These are phyloP conservation scores for Noctua janthe DNA, from an alignment of 2,888 invertebrate species.

Conservation along the genomic window DNA sequence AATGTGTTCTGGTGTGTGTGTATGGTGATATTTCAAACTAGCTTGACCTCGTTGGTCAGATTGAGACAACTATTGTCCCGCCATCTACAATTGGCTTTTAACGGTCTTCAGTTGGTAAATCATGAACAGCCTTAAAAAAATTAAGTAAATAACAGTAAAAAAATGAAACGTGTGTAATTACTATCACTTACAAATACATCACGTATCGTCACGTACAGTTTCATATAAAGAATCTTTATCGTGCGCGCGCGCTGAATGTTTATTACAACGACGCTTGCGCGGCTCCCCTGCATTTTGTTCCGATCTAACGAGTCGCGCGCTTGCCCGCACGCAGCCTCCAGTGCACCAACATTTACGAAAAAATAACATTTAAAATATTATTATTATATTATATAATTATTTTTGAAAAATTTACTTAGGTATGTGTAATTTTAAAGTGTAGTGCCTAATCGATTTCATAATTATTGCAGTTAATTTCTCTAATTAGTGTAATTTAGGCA, in stretches of 20 bases:
- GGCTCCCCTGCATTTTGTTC: conserved; percentile 68
- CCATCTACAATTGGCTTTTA: too few relatives aligned
- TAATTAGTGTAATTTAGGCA: conserved; percentile 50
- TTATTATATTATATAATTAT: neutral
- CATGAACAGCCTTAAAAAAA: neutral
- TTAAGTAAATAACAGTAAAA: neutral
- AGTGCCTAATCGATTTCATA: conserved; percentile 45
- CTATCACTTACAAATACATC: conserved; percentile 29
- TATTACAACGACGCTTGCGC: conserved; percentile 69
- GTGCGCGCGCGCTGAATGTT: conserved; percentile 63
- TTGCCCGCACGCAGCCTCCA: conserved; percentile 67
- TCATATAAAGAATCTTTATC: conserved; percentile 59
- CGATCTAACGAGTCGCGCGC: conserved; percentile 69
- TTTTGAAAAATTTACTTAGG: neutral
- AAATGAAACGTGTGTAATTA: conserved; percentile 20
- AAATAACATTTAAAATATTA: neutral
- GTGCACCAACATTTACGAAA: conserved; percentile 25
- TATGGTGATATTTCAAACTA: neutral
- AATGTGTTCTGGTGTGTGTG: neutral
- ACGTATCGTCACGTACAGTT: conserved; percentile 60
- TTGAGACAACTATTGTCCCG: neutral
- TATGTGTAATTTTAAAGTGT: conserved; percentile 55
- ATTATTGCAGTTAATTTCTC: conserved; percentile 22
- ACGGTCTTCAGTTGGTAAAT: neutral
- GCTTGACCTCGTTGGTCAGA: neutral